phyloP scores from a whole-genome alignment of 2,113 vertebrate species.

The Engystomops pustulosus region DNA sequence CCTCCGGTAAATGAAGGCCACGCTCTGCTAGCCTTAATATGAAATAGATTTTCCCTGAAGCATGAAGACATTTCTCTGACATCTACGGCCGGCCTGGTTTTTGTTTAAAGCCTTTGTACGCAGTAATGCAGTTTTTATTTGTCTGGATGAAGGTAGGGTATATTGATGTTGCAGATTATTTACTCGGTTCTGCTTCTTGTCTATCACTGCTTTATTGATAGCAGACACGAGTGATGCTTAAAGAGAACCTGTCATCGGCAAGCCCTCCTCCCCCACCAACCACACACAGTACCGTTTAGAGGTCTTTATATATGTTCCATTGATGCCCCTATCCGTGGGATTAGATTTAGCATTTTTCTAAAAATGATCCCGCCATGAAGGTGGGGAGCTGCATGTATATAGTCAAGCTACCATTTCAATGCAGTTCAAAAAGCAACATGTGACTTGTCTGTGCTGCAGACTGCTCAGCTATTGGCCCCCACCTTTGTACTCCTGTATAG shows the following conservation, averaged over 20 bases:
- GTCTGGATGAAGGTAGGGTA: not conserved
- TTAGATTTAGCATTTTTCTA: too few species aligned
- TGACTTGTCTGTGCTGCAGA: too few species aligned
- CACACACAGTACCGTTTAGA: too few species aligned
- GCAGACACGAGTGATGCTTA: not conserved
- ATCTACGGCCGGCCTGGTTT: not conserved
- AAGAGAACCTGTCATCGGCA: not conserved
- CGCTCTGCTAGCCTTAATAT: slow-evolving; percentile 19
- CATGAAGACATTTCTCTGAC: slow-evolving; percentile 21
- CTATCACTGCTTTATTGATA: not conserved
- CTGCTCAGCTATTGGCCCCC: too few species aligned
- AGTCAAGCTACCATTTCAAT: too few species aligned
- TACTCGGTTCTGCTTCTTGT: not conserved
- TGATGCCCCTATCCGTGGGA: too few species aligned
- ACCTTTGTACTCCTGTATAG: too few species aligned
- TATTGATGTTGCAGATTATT: not conserved
- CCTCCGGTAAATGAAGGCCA: slow-evolving; percentile 4
- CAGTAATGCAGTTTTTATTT: not conserved
- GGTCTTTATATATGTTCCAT: too few species aligned
- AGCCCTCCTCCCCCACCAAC: too few species aligned
- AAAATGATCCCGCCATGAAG: too few species aligned
- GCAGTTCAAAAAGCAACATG: too few species aligned
- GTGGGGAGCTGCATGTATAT: too few species aligned
- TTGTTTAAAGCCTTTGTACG: not conserved
- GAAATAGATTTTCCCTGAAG: slow-evolving; percentile 6